Evolutionary conservation across 2,888 invertebrate species (phyloP).

Genomic region (Lissonota sp.): DNA sequence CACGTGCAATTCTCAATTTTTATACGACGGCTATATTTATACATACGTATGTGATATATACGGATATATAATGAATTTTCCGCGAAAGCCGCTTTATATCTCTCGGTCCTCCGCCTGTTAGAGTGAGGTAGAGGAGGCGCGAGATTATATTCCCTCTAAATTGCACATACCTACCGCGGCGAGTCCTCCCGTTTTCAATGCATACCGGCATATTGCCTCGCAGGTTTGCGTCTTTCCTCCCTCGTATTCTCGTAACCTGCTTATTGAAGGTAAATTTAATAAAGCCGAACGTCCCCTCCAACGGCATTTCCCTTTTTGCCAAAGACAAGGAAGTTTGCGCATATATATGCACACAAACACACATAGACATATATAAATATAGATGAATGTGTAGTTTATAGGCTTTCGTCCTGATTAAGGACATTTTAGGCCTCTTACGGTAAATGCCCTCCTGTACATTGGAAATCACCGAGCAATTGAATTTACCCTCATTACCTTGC

Average conservation of each 20-base stretch:
- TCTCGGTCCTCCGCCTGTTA: not conserved
- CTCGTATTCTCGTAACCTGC: conserved; percentile 68
- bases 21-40: not conserved
- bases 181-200: conserved; percentile 23
- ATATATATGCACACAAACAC: not conserved
- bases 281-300: conserved; percentile 59
- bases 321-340: conserved; percentile 27
- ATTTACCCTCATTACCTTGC: conserved; percentile 17
- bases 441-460: not conserved
- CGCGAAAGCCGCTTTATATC: conserved; percentile 38
- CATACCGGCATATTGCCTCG: conserved; percentile 38
- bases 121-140: conserved; percentile 3
- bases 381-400: not conserved
- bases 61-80: conserved; percentile 64
- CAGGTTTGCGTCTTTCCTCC: conserved; percentile 57
- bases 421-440: not conserved
- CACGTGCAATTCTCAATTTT: not conserved
- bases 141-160: conserved; percentile 59
- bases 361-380: too few relatives aligned
- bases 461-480: conserved; percentile 24
- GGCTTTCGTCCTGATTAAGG: not conserved
- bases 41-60: not conserved
- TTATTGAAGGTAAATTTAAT: conserved; percentile 73
- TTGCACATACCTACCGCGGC: conserved; percentile 46
- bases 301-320: conserved; percentile 62